Conservation (phyloP, 2,888 invertebrate species). For the Calephelis perditalis region DNA sequence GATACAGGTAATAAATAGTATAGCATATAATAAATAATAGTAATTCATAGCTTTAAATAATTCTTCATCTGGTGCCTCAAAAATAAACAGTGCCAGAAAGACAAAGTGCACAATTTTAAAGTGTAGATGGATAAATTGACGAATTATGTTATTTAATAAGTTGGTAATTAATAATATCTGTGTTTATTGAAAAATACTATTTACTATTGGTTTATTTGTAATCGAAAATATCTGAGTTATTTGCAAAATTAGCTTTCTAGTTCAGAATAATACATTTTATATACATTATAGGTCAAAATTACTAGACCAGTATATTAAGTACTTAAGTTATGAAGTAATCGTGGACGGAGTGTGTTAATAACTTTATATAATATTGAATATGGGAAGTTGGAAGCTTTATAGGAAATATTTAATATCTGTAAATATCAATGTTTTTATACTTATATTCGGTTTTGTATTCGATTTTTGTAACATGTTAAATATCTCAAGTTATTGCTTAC, state of each 20-base stretch:
- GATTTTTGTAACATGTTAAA: not conserved
- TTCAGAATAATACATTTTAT: not conserved
- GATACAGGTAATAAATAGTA: too few relatives aligned
- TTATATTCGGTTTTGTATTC: not conserved
- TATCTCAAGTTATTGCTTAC: slow-evolving; percentile 8
- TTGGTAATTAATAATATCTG: too few relatives aligned
- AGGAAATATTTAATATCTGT: slow-evolving; percentile 1
- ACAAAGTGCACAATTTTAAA: too few relatives aligned
- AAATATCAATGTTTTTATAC: not conserved
- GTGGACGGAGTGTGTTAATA: slow-evolving; percentile 68
- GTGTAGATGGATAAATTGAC: too few relatives aligned
- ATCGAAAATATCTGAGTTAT: not conserved
- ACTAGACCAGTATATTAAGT: slow-evolving; percentile 65
- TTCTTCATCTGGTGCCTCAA: too few relatives aligned
- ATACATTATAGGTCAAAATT: slow-evolving; percentile 18
- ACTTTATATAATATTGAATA: slow-evolving; percentile 20
- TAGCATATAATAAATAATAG: too few relatives aligned
- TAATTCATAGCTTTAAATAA: too few relatives aligned
- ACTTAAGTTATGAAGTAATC: slow-evolving; percentile 62
- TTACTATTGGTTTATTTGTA: too few relatives aligned
- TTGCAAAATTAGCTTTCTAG: not conserved
- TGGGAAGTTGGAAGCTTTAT: not conserved
- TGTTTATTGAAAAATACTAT: slow-evolving; percentile 17
- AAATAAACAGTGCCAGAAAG: too few relatives aligned
- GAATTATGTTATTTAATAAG: too few relatives aligned